Evolutionary conservation across 2,113 vertebrate species (phyloP).

Genomic region (Gila orcuttii): DNA sequence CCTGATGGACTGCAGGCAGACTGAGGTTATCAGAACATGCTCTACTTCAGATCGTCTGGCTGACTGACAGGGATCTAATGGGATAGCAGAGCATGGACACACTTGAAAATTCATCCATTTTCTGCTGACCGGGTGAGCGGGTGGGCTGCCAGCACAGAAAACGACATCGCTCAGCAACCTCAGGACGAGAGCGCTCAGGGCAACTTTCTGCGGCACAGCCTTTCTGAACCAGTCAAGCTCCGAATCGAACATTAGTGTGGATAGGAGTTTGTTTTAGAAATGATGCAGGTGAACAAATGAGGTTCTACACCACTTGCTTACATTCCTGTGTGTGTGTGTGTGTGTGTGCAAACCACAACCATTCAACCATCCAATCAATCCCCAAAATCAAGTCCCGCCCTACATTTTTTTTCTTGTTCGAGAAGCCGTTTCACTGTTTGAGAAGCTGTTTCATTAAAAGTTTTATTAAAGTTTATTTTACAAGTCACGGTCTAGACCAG

Average conservation of each 20-base stretch:
- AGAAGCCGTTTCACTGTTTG: no score
- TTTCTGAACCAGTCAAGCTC: not conserved
- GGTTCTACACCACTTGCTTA: no score
- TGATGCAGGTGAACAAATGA: not conserved
- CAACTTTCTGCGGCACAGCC: not conserved
- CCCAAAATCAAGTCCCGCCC: no score
- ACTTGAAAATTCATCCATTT: conserved; percentile 18
- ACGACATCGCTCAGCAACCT: not conserved
- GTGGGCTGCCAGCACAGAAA: not conserved
- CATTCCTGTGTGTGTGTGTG: no score
- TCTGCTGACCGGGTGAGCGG: not conserved
- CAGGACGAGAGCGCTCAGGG: not conserved
- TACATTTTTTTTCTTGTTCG: no score
- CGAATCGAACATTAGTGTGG: not conserved
- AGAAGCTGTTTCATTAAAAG: no score
- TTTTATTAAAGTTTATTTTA: no score
- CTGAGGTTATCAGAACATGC: conserved; percentile 11
- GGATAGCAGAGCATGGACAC: not conserved
- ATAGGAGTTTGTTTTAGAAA: not conserved
- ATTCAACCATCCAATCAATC: no score
- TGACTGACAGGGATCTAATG: conserved; percentile 38
- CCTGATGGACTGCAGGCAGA: conserved; percentile 1
- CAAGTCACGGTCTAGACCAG: no score
- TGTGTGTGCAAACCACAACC: no score
- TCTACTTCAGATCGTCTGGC: conserved; percentile 6